Evolutionary conservation across 2,888 invertebrate genomes (phyloP), one percentile per base, ranked within the genome.

Genomic region (Lepidonotus clava): DNA sequence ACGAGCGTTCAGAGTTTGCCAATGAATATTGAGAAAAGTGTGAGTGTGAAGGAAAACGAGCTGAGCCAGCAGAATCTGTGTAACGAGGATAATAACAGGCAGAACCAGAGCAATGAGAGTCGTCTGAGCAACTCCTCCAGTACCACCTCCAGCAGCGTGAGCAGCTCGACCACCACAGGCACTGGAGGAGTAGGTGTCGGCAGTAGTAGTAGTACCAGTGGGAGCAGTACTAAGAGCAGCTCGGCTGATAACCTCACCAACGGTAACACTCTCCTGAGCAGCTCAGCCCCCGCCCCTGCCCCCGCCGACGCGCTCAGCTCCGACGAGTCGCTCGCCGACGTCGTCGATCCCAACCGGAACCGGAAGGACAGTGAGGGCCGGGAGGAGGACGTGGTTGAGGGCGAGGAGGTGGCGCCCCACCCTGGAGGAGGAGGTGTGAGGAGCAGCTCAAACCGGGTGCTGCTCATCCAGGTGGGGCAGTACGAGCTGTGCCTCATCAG

Each of bases 401-500:
- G 21, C 1, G 61, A 84, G 61, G 40, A 24, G 40, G 40, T 11
- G 36, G 61, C 66, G 36, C 36, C 38, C 1, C n/a, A n/a, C n/a
- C n/a, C n/a, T 53, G 53, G 56, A 2, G 21, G 8, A 6, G 61
- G 84, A 0, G 36, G 36, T 4, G 77, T 11, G 32, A 8, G 32
- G 38, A 32, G 71, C 71, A 46, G 46, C 67, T 61, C 84, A 56
- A 89, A 87, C 56, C 67, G 89, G 76, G 98, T 98, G 0, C 98
- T 99, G 98, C 96, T 99, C 56, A 96, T 98, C 77, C 95, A 97
- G 95, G 97, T 99, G 8, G 98, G 98, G 6, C 95, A 97, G 76
- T 96, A 96, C 36, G 98, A 98, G 93, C 95, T 99, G 18, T 96
- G 98, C 76, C 95, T 99, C 5, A 98, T 99, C 89, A 98, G 98